Evolutionary conservation across 2,113 vertebrate genomes (phyloP).

Genomic region (Connochaetes taurinus): DNA sequence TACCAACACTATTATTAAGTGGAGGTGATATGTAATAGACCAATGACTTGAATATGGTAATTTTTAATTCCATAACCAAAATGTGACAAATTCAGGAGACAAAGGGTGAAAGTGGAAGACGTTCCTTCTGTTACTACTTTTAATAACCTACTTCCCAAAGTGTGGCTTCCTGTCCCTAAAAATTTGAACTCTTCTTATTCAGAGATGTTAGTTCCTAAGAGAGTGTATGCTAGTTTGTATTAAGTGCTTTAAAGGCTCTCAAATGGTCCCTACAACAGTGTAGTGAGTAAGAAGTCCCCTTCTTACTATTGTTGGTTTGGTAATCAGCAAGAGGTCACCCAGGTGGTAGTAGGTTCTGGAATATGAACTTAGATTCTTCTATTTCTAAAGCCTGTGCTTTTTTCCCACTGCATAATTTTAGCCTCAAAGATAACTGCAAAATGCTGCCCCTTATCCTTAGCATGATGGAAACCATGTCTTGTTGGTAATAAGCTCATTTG

Average conservation of each 20-base stretch:
- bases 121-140: background rate
- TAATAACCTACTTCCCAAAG: background rate
- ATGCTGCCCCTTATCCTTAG: background rate
- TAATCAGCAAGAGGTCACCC: background rate
- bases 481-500: background rate
- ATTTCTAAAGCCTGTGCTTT: background rate
- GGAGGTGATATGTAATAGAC: background rate
- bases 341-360: background rate
- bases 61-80: background rate
- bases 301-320: background rate
- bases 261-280: background rate
- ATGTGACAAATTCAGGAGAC: background rate
- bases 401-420: background rate
- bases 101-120: background rate
- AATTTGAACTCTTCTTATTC: background rate
- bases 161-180: background rate
- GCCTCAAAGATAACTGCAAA: background rate
- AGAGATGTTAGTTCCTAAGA: background rate
- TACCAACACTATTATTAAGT: background rate
- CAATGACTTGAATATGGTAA: background rate
- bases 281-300: background rate
- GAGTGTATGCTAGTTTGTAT: background rate
- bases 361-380: background rate
- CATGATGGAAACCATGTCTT: background rate
- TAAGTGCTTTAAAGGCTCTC: background rate